Conservation (phyloP, 2,113 vertebrate genomes). For the Genyomyrus donnyi region DNA sequence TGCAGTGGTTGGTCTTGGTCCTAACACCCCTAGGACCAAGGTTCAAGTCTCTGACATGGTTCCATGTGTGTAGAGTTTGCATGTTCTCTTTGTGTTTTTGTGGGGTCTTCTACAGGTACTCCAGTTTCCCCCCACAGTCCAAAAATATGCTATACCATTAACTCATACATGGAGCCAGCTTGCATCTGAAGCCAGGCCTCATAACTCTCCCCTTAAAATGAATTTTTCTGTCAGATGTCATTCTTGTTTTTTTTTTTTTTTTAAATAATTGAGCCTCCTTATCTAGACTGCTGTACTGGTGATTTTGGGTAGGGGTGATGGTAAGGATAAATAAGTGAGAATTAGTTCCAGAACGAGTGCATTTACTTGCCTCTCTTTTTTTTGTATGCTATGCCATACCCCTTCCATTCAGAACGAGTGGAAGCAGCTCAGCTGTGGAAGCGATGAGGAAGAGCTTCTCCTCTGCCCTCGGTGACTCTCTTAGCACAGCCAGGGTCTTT, state of each 20-base stretch:
- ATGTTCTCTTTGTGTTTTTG: background rate
- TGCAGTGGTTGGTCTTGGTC: background rate
- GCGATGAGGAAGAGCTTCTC: conserved; percentile 99
- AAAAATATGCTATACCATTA: background rate
- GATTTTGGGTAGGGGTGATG: background rate
- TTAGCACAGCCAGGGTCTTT: conserved; percentile 87
- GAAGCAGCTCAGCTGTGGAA: conserved; percentile 86
- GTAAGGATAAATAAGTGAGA: background rate
- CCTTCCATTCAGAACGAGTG: conserved; percentile 62
- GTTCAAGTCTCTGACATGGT: background rate
- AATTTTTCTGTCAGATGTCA: background rate
- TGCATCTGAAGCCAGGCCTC: background rate
- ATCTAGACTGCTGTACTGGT: background rate
- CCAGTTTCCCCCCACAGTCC: background rate
- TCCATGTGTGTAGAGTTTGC: background rate
- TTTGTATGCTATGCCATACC: background rate
- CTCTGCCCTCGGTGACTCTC: conserved; percentile 88
- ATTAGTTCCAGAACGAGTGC: background rate
- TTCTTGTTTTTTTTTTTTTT: background rate
- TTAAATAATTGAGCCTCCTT: background rate
- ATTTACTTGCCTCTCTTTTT: background rate
- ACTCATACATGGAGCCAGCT: background rate
- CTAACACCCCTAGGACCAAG: background rate
- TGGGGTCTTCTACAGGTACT: background rate
- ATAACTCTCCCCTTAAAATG: background rate